Percentiles rank a stretch among this genome's conserved stretches.
Evolutionary conservation across 2,888 invertebrate species (phyloP).

Genomic region (Coecobrya sp.): DNA sequence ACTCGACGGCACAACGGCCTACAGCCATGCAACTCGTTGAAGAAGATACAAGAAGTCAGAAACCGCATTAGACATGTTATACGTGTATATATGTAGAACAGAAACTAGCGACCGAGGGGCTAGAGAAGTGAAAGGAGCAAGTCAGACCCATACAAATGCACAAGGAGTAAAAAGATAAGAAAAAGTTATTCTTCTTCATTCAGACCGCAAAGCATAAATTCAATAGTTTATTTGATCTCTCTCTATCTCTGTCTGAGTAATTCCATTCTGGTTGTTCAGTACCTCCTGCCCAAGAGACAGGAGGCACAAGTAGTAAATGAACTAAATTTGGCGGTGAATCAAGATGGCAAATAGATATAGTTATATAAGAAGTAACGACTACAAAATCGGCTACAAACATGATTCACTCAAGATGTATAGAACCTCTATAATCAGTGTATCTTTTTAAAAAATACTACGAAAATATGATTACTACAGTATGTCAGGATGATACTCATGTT

Average conservation of each 20-base stretch:
- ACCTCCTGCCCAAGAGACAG: not conserved
- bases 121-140: conserved; percentile 32
- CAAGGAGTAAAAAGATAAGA: not conserved
- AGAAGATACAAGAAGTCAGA: not conserved
- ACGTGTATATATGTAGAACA: not conserved
- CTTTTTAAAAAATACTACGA: conserved; percentile 59
- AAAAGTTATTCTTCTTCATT: conserved; percentile 32
- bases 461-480: conserved; percentile 60
- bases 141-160: not conserved
- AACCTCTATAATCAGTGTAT: conserved; percentile 47
- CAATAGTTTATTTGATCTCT: conserved; percentile 30
- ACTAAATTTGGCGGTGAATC: conserved; percentile 73
- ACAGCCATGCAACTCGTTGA: not conserved
- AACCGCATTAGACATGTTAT: not conserved
- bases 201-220: conserved; percentile 17
- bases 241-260: not conserved
- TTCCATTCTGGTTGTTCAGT: conserved; percentile 14
- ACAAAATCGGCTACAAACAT: not conserved
- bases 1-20: conserved; percentile 1
- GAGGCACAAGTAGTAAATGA: conserved; percentile 54
- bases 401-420: conserved; percentile 25
- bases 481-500: conserved; percentile 33
- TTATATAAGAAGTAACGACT: not conserved
- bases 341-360: conserved; percentile 50
- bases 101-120: not conserved